Conservation (phyloP, 2,797 vertebrate genomes). For the Enteromius radiatus region DNA sequence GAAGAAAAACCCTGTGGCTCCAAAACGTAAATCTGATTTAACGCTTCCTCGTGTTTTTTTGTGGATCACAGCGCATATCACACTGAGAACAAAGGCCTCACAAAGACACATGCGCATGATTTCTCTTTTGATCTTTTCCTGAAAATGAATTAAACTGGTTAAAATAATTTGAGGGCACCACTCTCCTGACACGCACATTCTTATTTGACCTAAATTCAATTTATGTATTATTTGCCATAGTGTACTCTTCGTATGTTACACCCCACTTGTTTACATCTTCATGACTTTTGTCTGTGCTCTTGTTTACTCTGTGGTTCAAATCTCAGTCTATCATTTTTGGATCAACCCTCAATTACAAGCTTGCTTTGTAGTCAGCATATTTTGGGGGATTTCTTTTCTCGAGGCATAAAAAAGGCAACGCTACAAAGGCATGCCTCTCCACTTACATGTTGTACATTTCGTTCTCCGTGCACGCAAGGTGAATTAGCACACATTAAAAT, state of each 20-base stretch:
- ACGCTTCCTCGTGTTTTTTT: conserved; percentile 1
- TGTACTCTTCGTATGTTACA: neutral
- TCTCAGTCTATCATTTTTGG: conserved; percentile 24
- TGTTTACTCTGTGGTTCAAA: conserved; percentile 14
- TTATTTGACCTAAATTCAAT: conserved; percentile 29
- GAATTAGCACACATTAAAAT: conserved; percentile 39
- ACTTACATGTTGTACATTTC: conserved; percentile 39
- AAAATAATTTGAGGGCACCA: neutral
- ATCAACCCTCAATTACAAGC: conserved; percentile 36
- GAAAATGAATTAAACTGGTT: conserved; percentile 9
- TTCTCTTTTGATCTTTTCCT: conserved; percentile 22
- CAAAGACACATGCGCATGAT: conserved; percentile 6
- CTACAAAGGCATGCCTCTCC: conserved; percentile 23
- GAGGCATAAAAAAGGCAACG: conserved; percentile 24
- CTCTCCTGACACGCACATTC: conserved; percentile 15
- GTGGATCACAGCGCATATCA: conserved; percentile 5
- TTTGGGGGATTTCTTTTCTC: conserved; percentile 5
- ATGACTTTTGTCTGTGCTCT: conserved; percentile 24
- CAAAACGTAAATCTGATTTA: conserved; percentile 3
- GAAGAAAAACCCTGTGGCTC: neutral
- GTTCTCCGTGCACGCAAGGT: conserved; percentile 25
- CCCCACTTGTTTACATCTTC: neutral
- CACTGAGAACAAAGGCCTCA: conserved; percentile 34
- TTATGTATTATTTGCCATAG: neutral
- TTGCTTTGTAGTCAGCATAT: conserved; percentile 21